A percentile compares a stretch with the other conserved stretches of the same genome.
Evolutionary conservation across 1,140 invertebrate genomes (phyloP).

Genomic region (Atta cephalotes): DNA sequence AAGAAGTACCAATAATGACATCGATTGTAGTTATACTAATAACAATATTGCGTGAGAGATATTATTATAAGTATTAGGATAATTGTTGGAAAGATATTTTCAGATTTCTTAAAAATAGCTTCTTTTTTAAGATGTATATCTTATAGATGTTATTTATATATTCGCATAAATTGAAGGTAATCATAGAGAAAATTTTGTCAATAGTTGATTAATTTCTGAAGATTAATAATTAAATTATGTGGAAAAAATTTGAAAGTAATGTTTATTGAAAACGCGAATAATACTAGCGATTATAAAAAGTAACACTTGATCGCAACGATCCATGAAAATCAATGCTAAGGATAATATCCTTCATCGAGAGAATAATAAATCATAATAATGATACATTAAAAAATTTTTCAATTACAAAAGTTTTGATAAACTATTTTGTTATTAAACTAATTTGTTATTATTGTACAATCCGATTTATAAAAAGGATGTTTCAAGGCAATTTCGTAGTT

Average conservation of each 20-base stretch:
- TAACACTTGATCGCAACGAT: background rate
- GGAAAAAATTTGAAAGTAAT: background rate
- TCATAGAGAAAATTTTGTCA: background rate
- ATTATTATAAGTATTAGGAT: constrained; percentile 5
- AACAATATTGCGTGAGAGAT: background rate
- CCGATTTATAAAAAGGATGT: background rate
- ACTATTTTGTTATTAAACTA: background rate
- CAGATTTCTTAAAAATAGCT: background rate
- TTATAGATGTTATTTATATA: background rate
- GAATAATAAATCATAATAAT: background rate
- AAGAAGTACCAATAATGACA: background rate
- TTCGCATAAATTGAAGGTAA: background rate
- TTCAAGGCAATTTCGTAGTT: background rate
- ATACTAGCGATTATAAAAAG: background rate
- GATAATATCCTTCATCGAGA: background rate
- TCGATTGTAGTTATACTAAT: background rate
- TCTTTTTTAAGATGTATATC: too few relatives aligned
- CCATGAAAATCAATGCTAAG: constrained; percentile 19
- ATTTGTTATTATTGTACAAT: background rate
- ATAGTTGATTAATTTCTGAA: background rate
- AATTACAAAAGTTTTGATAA: background rate
- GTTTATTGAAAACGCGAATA: background rate
- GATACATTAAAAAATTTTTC: background rate
- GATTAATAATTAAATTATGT: background rate
- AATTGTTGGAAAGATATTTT: background rate